These are phyloP conservation scores for Cebus imitator DNA, from an alignment of 2,113 vertebrate species.

Conservation along the genomic window DNA sequence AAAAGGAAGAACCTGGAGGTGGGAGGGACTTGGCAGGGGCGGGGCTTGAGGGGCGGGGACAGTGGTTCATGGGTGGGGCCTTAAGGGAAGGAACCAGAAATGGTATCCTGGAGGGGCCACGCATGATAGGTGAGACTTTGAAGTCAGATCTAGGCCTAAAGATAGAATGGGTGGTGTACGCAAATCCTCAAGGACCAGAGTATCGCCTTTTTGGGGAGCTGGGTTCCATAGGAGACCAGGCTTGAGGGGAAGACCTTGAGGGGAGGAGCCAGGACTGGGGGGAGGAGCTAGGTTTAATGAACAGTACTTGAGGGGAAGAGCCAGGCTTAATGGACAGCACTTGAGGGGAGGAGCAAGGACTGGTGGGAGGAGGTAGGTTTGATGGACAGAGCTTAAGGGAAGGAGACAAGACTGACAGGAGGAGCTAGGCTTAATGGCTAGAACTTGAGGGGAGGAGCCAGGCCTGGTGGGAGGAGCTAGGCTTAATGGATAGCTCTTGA, in stretches of 20 bases:
- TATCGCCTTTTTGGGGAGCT: too few relatives aligned
- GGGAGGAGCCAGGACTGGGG: neutral
- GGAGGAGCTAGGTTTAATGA: neutral
- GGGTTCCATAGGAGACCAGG: neutral
- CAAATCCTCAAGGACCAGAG: neutral
- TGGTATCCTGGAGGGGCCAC: neutral
- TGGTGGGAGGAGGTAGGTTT: neutral
- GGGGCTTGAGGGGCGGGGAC: neutral
- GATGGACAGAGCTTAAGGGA: neutral
- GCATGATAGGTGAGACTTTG: neutral
- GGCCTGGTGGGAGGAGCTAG: neutral
- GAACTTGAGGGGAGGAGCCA: neutral
- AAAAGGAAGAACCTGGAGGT: neutral
- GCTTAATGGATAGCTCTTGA: neutral
- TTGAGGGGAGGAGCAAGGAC: neutral
- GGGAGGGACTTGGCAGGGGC: neutral
- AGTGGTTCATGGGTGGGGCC: neutral
- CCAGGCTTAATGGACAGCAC: too few relatives aligned
- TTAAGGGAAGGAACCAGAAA: neutral
- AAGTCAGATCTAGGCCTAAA: neutral
- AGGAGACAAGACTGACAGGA: neutral
- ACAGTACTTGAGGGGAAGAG: neutral
- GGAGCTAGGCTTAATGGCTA: neutral
- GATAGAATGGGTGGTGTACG: rapidly evolving
- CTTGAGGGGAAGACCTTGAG: too few relatives aligned